phyloP scores from a whole-genome alignment of 1,140 invertebrate genomes.

The Camponotus vicinus region DNA sequence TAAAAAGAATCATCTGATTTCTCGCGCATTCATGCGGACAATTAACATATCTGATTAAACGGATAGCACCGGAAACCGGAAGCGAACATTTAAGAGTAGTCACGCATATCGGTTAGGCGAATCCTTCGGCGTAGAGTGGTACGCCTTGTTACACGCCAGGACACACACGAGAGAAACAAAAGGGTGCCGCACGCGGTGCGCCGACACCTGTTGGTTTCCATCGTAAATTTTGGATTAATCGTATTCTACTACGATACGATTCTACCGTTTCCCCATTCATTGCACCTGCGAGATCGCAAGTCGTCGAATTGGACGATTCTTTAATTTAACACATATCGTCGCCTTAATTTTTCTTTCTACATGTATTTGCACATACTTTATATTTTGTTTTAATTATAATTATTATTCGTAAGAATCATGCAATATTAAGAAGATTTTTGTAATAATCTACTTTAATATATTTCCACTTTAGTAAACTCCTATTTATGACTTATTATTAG shows the following conservation, averaged over 20 bases:
- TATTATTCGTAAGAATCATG: not conserved
- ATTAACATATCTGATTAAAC: slow-evolving; percentile 70
- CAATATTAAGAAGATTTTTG: too few species aligned
- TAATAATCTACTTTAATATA: too few species aligned
- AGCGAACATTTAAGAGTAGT: slow-evolving; percentile 72
- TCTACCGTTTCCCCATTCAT: slow-evolving; percentile 29
- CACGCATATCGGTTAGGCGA: slow-evolving; percentile 72
- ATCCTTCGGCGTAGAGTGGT: slow-evolving; percentile 74
- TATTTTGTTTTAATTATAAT: not conserved
- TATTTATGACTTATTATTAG: too few species aligned
- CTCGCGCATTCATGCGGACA: slow-evolving; percentile 4
- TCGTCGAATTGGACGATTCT: slow-evolving; percentile 32
- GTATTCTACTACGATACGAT: slow-evolving; percentile 57
- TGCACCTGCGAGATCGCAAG: slow-evolving; percentile 31
- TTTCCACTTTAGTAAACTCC: too few species aligned
- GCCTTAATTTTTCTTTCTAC: slow-evolving; percentile 1
- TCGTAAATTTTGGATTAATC: slow-evolving; percentile 76
- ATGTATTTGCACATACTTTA: too few species aligned
- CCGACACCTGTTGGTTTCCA: slow-evolving; percentile 76
- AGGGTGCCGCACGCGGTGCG: slow-evolving; percentile 62
- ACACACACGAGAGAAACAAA: slow-evolving; percentile 63
- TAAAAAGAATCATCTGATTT: slow-evolving; percentile 5
- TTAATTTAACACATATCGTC: slow-evolving; percentile 2
- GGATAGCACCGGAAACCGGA: slow-evolving; percentile 69
- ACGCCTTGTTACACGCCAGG: slow-evolving; percentile 75